A percentile compares a stretch with the other conserved stretches of the same genome.
phyloP scores from a whole-genome alignment of 2,888 invertebrate species.

The Cinara cedri region DNA sequence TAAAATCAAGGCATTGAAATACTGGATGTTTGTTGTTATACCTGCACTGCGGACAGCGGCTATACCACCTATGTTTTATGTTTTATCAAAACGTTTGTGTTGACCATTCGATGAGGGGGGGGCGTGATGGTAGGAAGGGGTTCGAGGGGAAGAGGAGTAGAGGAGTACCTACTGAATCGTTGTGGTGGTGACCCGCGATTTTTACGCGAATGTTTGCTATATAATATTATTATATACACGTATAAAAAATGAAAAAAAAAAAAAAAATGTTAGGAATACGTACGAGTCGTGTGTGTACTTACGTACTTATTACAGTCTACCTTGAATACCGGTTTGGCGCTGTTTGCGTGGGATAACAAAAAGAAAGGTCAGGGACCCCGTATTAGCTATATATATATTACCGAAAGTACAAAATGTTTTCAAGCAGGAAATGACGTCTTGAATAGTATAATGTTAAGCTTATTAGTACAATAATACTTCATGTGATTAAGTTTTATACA shows the following conservation, averaged over 20 bases:
- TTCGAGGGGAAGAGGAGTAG: neutral
- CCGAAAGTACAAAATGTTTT: too few species aligned
- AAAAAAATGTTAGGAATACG: slow-evolving; percentile 26
- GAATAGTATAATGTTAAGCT: too few species aligned
- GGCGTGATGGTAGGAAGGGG: too few species aligned
- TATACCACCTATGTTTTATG: too few species aligned
- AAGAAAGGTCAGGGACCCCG: slow-evolving; percentile 35
- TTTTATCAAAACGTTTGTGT: too few species aligned
- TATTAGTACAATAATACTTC: too few species aligned
- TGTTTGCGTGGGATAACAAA: slow-evolving; percentile 7
- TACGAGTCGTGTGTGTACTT: too few species aligned
- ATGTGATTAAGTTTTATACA: too few species aligned
- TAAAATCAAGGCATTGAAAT: slow-evolving; percentile 32
- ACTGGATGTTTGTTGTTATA: slow-evolving; percentile 38
- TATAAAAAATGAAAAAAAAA: neutral
- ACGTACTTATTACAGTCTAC: neutral
- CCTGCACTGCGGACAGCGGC: neutral
- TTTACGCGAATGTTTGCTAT: slow-evolving; percentile 22
- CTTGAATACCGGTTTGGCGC: slow-evolving; percentile 38
- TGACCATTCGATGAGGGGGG: too few species aligned
- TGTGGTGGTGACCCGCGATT: neutral
- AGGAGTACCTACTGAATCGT: neutral
- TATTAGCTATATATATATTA: slow-evolving; percentile 1
- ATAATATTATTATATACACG: neutral
- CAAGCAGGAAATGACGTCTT: too few species aligned